Evolutionary conservation across 2,797 vertebrate species (phyloP), one percentile per base, ranked within the genome.

Genomic region (Malurus splendens): DNA sequence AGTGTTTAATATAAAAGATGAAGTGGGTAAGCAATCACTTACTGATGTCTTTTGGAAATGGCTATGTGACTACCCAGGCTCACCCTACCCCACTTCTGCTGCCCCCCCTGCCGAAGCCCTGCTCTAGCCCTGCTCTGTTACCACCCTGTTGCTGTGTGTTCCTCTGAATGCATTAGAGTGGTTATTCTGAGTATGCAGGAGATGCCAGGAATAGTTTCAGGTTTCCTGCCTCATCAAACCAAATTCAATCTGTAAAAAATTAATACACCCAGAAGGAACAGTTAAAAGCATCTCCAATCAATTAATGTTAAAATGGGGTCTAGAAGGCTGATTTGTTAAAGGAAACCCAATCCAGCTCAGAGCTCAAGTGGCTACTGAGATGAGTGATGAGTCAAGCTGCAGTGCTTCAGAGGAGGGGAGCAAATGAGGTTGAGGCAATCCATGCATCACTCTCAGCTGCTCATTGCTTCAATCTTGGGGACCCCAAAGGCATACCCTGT

Each of bases 211-310:
- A 93, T 90, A 94, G 93, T 94, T 90, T 95, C 85, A 92, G 83
- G 90, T 95, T 95, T 95, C 94, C 94, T 94, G 93, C 61, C 89
- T 94, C 93, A 95, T 94, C 90, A 95, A 92, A 92, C 86, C 75
- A 94, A 95, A 95, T 89, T 90, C 93, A 93, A 89, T 94, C 90
- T 93, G 89, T 94, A 94, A 94, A 95, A 96, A 95, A 95, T 95
- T 94, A 94, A 93, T 95, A 93, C 55, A 89, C 94, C 87, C 90
- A 95, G 91, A 95, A 95, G 85, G 90, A 95, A 94, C 82, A 94
- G 89, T 94, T 95, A 95, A 94, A 96, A 96, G 92, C 96, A 94
- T 93, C 83, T 90, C 84, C 91, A 96, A 95, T 96, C 95, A 95
- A 94, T 96, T 96, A 93, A 92, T 95, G 92, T 93, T 94, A 90